phyloP scores from a whole-genome alignment of 2,888 invertebrate species.

The Mesochorus sp. region DNA sequence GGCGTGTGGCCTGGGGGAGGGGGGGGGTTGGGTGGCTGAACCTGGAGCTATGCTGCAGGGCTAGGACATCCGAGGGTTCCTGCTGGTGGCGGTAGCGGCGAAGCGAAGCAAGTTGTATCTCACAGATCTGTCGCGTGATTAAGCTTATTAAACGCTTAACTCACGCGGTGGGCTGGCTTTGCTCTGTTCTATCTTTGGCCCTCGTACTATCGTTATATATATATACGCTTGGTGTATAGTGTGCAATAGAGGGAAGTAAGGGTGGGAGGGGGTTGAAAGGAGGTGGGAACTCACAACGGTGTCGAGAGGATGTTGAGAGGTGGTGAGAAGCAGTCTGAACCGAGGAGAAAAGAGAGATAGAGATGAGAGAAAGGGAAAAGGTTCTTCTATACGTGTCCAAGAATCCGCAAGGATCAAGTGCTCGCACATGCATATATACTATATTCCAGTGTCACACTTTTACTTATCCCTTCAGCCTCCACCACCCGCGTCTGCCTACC shows the following conservation, averaged over 20 bases:
- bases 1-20: slow-evolving; percentile 51
- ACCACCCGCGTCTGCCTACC: neutral
- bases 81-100: slow-evolving; percentile 66
- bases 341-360: slow-evolving; percentile 30
- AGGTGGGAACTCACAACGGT: slow-evolving; percentile 34
- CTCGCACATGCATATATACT: neutral
- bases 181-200: slow-evolving; percentile 64
- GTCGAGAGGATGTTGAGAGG: slow-evolving; percentile 25
- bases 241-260: too few species aligned
- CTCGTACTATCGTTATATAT: slow-evolving; percentile 51
- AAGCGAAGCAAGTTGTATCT: slow-evolving; percentile 82
- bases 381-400: neutral
- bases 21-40: slow-evolving; percentile 53
- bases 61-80: slow-evolving; percentile 68
- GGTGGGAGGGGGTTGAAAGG: too few species aligned
- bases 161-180: slow-evolving; percentile 77
- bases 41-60: slow-evolving; percentile 62
- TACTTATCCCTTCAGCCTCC: neutral
- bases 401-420: too few species aligned
- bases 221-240: slow-evolving; percentile 26
- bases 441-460: neutral
- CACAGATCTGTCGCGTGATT: slow-evolving; percentile 82
- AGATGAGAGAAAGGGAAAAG: slow-evolving; percentile 23
- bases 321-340: slow-evolving; percentile 11
- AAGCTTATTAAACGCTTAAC: slow-evolving; percentile 83